phyloP scores from a whole-genome alignment of 2,113 vertebrate genomes.

The Campylomormyrus numenius region DNA sequence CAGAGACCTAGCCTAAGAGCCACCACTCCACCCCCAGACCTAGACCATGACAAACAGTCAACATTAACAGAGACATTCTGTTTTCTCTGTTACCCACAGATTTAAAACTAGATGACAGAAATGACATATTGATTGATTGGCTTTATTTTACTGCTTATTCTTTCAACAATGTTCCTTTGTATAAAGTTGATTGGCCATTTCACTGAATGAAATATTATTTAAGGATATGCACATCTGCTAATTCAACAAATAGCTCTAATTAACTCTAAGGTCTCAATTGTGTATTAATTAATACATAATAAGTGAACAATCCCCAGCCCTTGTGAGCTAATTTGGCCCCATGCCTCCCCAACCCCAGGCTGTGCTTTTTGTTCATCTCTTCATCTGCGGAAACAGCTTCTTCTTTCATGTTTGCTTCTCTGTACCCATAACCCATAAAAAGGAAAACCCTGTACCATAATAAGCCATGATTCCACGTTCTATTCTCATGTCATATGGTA shows the following conservation, averaged over 20 bases:
- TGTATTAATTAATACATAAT: background rate
- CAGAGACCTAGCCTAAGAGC: no score
- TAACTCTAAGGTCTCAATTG: background rate
- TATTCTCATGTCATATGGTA: background rate
- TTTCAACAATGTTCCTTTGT: constrained; percentile 20
- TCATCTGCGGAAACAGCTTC: background rate
- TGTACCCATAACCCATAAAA: background rate
- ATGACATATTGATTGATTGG: background rate
- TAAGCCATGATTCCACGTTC: background rate
- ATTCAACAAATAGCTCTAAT: background rate
- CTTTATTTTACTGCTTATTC: background rate
- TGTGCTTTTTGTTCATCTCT: background rate
- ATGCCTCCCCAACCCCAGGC: background rate
- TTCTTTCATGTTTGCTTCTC: background rate
- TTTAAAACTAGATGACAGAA: background rate
- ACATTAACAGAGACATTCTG: background rate
- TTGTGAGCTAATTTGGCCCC: background rate
- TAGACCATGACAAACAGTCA: background rate
- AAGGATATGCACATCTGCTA: background rate
- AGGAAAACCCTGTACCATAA: background rate
- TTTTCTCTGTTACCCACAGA: background rate
- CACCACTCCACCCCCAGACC: no score
- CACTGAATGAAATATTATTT: constrained; percentile 43
- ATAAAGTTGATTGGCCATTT: constrained; percentile 35
- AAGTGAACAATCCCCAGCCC: background rate